Evolutionary conservation across 1,140 invertebrate species (phyloP).

Genomic region (Cherax quadricarinatus): DNA sequence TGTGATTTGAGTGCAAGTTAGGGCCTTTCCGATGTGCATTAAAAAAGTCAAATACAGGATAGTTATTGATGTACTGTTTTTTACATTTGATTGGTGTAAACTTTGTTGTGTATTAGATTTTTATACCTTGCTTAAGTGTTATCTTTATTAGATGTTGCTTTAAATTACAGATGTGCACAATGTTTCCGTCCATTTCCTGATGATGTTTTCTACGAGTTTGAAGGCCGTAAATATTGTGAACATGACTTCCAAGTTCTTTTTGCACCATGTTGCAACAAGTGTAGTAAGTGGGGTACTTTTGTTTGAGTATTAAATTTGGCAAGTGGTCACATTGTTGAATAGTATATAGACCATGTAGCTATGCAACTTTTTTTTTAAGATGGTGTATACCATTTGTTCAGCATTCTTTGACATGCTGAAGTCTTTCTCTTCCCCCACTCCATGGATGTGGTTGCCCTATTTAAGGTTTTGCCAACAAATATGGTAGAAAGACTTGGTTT

Average conservation of each 20-base stretch:
- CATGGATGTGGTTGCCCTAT: no score
- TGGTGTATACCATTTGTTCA: background rate
- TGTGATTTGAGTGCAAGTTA: no score
- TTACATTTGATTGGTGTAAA: no score
- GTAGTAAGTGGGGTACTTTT: constrained; percentile 82
- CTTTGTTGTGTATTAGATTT: background rate
- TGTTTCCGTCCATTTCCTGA: constrained; percentile 99
- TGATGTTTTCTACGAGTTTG: constrained; percentile 99
- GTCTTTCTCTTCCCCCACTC: no score
- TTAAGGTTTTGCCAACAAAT: no score
- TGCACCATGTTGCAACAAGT: constrained; percentile 98
- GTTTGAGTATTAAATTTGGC: background rate
- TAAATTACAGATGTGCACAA: constrained; percentile 91
- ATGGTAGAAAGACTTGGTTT: no score
- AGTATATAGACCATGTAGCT: background rate
- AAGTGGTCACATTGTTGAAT: background rate
- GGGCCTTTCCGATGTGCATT: no score
- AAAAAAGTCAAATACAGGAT: no score
- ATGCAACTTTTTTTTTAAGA: background rate
- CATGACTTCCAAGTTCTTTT: constrained; percentile 99
- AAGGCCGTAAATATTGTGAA: constrained; percentile 99
- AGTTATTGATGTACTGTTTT: no score
- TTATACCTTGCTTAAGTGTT: background rate
- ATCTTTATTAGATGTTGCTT: background rate
- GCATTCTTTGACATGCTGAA: no score